phyloP scores from a whole-genome alignment of 1,140 invertebrate genomes.

The Hetaerina americana region DNA sequence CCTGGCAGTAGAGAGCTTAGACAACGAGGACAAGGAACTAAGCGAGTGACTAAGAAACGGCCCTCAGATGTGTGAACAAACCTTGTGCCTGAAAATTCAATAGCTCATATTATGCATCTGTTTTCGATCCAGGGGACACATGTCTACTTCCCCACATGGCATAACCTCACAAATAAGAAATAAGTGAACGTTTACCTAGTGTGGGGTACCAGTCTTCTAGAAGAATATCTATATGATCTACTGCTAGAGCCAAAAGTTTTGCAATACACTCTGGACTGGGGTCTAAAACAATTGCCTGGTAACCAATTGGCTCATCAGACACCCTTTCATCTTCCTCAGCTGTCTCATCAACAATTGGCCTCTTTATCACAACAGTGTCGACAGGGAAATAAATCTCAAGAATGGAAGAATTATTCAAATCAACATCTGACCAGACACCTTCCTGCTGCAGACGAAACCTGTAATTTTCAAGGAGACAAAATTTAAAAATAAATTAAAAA shows the following conservation, averaged over 20 bases:
- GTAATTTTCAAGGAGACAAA: conserved; percentile 20
- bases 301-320: conserved; percentile 38
- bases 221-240: conserved; percentile 92
- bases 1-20: background rate
- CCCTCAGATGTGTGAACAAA: conserved; percentile 97
- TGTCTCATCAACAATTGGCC: conserved; percentile 36
- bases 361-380: conserved; percentile 56
- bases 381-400: conserved; percentile 79
- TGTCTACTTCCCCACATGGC: background rate
- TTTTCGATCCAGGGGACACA: no score
- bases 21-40: conserved; percentile 85
- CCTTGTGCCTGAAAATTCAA: conserved; percentile 52
- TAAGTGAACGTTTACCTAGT: conserved; percentile 43
- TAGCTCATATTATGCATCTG: no score
- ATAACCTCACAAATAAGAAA: conserved; percentile 2
- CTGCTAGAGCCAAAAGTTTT: conserved; percentile 77
- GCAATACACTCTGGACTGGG: conserved; percentile 64
- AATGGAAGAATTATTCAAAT: conserved; percentile 67
- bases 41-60: conserved; percentile 82
- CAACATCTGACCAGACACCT: conserved; percentile 70
- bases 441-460: conserved; percentile 66
- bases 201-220: conserved; percentile 98
- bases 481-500: no score
- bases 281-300: conserved; percentile 55
- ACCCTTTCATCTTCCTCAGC: background rate